Percentiles rank a stretch among this genome's conserved stretches.
Conservation (phyloP, 2,113 vertebrate species). For the Irena cyanogastra region DNA sequence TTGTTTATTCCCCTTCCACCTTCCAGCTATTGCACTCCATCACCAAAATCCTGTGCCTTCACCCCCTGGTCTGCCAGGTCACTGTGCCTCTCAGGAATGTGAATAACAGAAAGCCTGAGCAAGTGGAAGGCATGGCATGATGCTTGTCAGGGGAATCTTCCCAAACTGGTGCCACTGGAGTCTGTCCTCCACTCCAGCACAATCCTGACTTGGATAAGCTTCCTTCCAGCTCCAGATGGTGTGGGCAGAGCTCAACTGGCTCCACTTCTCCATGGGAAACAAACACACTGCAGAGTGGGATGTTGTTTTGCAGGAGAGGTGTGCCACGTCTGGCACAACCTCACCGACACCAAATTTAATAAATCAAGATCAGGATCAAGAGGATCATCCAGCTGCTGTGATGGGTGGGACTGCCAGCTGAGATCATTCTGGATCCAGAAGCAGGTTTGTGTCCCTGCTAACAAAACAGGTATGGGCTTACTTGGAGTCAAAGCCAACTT, state of each 20-base stretch:
- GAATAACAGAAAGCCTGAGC: neutral
- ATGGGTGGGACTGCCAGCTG: constrained; percentile 27
- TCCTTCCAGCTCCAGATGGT: neutral
- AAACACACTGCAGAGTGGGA: neutral
- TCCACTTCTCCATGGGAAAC: neutral
- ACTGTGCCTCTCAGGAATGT: neutral
- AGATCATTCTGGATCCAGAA: neutral
- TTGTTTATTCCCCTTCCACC: neutral
- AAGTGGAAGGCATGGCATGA: neutral
- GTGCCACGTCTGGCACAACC: neutral
- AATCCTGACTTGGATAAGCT: neutral
- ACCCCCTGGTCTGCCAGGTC: neutral
- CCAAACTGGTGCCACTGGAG: neutral
- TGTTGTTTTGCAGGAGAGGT: neutral
- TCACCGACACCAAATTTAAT: neutral
- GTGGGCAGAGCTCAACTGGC: neutral
- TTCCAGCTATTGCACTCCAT: neutral
- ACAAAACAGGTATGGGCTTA: neutral
- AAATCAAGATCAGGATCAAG: neutral
- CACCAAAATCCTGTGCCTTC: neutral
- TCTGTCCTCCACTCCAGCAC: neutral
- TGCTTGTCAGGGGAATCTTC: neutral
- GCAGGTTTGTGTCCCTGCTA: neutral
- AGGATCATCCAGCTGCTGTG: neutral
- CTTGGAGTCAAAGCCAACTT: neutral